A percentile compares a stretch with the other conserved stretches of the same genome.
Conservation (phyloP, 2,797 vertebrate species). For the Spinus olivaceus region DNA sequence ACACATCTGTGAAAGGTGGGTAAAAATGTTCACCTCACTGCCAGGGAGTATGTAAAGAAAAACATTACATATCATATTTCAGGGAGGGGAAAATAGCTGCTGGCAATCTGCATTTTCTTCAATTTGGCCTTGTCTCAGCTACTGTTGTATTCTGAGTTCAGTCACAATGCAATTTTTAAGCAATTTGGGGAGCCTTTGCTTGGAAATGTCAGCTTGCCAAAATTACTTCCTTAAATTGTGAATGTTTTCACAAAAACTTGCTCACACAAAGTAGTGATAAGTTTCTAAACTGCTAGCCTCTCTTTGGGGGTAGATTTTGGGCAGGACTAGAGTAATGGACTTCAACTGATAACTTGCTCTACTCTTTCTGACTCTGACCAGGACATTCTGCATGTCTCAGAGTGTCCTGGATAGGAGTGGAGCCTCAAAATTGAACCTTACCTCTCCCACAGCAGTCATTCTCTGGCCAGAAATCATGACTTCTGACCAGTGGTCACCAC, state of each 20-base stretch:
- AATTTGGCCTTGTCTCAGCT: neutral
- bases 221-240: neutral
- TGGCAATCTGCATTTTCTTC: neutral
- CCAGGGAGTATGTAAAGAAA: neutral
- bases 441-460: neutral
- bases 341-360: neutral
- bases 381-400: neutral
- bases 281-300: neutral
- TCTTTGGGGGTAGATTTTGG: neutral
- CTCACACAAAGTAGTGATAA: neutral
- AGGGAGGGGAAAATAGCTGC: neutral
- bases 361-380: neutral
- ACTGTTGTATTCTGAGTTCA: neutral
- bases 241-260: neutral
- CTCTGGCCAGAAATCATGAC: neutral
- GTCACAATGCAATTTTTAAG: neutral
- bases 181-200: neutral
- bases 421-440: neutral
- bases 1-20: neutral
- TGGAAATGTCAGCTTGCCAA: neutral
- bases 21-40: neutral
- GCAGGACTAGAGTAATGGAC: neutral
- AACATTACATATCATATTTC: neutral
- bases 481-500: neutral
- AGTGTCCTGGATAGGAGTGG: neutral